Base-by-base conservation (phyloP, 2,113 vertebrate species). In the Ophiodon elongatus region DNA sequence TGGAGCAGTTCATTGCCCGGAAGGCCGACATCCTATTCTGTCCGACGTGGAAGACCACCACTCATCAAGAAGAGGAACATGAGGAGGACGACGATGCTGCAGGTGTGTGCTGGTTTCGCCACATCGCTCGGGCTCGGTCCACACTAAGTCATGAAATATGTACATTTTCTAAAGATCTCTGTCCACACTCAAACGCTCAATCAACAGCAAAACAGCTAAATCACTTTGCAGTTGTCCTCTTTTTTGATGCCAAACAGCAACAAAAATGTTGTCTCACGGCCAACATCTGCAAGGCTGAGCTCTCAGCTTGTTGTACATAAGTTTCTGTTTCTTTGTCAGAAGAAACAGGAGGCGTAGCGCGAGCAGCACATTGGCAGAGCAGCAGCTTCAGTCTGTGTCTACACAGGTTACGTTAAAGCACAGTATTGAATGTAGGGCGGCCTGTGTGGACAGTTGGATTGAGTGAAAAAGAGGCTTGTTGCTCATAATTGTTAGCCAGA, bases 1-100 rank as follows among this genome's bases (percentile, higher is more conserved):
- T 99, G 71, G 97, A 98, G 85, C 97, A 98, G 62, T 98, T 99
- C 77, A 97, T 99, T 62, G 96, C 98, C 47, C 97, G 97, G 80
- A 99, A 99, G 79, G 98, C 98, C 0, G 98, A 99, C 84, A 95
- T 99, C 15, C 95, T 99, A 0, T 99, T 99, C 85, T 95, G 96
- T 3, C 94, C 96, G 31, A 90, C 96, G 1, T 99, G 98, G 98
- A 97, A 96, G 23, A 95, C 97, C 0, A 90, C 92, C 66, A 83
- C 76, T 69, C 93, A 62, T 13, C 75, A 76, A 41, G 85, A 88
- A n/a, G 91, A 57, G 59, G 91, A 94, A 50, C 82, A 93, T 0
- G 96, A 96, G 39, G 94, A 96, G 21, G 97, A 71, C 8, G 76
- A 98, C 35, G 96, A 97, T 1, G 89, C 91, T 15, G 94, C 96